Percentiles rank a stretch among this genome's conserved stretches.
phyloP scores from a whole-genome alignment of 2,797 vertebrate genomes.

The Tiaroga cobitis region DNA sequence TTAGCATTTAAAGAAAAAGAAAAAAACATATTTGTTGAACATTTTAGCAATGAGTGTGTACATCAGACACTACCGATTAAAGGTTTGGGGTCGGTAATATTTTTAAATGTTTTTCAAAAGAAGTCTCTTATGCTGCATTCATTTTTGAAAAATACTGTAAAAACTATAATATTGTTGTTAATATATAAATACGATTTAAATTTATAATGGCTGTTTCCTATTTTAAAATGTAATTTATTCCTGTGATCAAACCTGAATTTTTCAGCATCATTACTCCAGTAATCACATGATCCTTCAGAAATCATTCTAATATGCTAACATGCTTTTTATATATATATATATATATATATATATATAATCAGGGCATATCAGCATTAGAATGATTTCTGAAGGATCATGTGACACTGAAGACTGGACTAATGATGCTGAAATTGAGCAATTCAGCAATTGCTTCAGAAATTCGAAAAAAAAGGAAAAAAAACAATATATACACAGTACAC shows the following conservation, averaged over 20 bases:
- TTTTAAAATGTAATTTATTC: neutral
- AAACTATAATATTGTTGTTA: neutral
- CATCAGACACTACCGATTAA: neutral
- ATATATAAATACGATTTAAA: too few relatives aligned
- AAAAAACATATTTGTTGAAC: neutral
- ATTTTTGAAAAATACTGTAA: neutral
- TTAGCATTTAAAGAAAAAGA: neutral
- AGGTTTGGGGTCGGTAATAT: neutral
- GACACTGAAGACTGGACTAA: too few relatives aligned
- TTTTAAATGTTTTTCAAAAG: neutral
- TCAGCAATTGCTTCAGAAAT: too few relatives aligned
- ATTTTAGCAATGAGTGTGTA: neutral
- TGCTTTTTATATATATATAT: too few relatives aligned
- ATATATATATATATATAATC: too few relatives aligned
- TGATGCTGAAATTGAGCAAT: too few relatives aligned
- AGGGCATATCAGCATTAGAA: too few relatives aligned
- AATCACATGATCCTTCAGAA: neutral
- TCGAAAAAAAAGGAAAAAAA: too few relatives aligned
- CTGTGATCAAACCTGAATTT: neutral
- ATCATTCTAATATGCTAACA: neutral
- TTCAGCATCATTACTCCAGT: neutral
- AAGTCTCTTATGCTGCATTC: too few relatives aligned
- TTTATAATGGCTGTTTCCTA: neutral
- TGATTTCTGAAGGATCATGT: too few relatives aligned
- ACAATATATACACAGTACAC: too few relatives aligned